Conservation (phyloP, 2,797 vertebrate species). For the Halcyon chelicuti region DNA sequence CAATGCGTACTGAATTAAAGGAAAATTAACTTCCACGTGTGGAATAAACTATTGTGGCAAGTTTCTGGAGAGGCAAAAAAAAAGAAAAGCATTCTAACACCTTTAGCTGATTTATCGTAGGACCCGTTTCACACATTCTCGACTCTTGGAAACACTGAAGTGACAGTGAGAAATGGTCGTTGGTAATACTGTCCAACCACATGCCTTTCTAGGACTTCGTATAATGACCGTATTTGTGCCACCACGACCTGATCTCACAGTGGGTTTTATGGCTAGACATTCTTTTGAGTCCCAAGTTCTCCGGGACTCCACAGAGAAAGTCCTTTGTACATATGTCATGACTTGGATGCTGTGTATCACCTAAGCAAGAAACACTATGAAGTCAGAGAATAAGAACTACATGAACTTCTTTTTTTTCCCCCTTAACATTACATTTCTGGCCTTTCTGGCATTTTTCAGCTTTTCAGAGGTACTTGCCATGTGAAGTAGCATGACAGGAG, state of each 20-base stretch:
- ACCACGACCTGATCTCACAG: background rate
- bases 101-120: background rate
- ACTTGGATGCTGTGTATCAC: background rate
- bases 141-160: background rate
- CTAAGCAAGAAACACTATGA: slow-evolving; percentile 9
- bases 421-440: background rate
- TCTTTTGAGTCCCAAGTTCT: slow-evolving; percentile 11
- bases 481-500: background rate
- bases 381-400: background rate
- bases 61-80: background rate
- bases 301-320: background rate
- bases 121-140: background rate
- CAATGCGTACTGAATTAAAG: background rate
- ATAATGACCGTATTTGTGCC: background rate
- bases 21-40: background rate
- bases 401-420: background rate
- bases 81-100: background rate
- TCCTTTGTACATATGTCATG: background rate
- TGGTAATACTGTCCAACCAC: background rate
- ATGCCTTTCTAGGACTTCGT: background rate
- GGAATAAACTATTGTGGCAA: background rate
- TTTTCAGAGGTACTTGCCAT: background rate
- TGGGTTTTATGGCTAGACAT: background rate
- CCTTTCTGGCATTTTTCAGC: background rate
- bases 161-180: background rate